Percentiles rank a stretch among this genome's conserved stretches.
Conservation (phyloP, 2,888 invertebrate genomes). For the Callinectes sapidus region DNA sequence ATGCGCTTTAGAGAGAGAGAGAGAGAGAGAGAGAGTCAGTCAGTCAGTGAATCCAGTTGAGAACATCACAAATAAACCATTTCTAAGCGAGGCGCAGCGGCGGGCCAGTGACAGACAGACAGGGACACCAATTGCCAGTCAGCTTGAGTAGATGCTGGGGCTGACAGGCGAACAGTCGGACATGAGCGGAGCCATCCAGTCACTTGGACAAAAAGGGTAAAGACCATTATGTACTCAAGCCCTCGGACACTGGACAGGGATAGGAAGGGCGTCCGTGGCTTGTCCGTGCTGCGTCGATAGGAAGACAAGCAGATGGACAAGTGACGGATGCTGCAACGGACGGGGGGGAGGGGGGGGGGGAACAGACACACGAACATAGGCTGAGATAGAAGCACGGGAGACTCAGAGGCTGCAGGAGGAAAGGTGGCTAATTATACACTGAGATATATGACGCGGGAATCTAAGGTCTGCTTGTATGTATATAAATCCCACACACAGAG, state of each 20-base stretch:
- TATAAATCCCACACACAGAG: not conserved
- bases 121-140: not conserved
- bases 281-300: not conserved
- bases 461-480: not conserved
- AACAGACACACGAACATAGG: not conserved
- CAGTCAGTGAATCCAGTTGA: not conserved
- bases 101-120: not conserved
- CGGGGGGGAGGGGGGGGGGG: too few relatives aligned
- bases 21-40: not conserved
- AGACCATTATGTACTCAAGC: constrained; percentile 25
- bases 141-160: not conserved
- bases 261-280: not conserved
- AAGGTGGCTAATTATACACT: not conserved
- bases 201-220: constrained; percentile 14
- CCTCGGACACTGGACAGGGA: not conserved
- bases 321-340: not conserved
- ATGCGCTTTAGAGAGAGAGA: too few relatives aligned
- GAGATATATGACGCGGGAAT: not conserved
- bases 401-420: not conserved
- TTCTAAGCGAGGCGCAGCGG: not conserved
- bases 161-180: constrained; percentile 23
- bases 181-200: not conserved
- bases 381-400: constrained; percentile 7
- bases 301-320: not conserved
- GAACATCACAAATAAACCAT: constrained; percentile 16